Conservation (phyloP, 2,888 invertebrate genomes). For the Monochamus alternatus region DNA sequence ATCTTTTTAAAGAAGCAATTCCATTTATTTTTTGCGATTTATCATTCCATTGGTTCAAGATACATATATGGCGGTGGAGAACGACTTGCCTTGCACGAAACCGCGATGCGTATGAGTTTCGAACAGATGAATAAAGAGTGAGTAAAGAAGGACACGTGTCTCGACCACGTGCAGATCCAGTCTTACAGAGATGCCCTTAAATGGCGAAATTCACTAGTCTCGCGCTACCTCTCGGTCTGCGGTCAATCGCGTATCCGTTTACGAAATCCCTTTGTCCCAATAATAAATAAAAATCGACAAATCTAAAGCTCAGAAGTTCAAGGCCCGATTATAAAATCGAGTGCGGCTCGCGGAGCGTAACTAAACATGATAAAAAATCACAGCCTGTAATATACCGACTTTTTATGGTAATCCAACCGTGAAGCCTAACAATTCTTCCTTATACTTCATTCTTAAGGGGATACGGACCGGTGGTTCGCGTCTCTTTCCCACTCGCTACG, state of each 20-base stretch:
- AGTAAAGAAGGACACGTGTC: constrained; percentile 33
- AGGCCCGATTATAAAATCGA: constrained; percentile 54
- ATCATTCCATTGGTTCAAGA: too few species aligned
- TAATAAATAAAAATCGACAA: constrained; percentile 22
- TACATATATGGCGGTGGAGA: too few species aligned
- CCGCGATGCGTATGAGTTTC: not conserved
- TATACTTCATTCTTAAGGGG: constrained; percentile 40
- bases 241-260: constrained; percentile 27
- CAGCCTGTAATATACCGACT: constrained; percentile 49
- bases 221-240: not conserved
- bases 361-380: constrained; percentile 54
- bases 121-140: not conserved
- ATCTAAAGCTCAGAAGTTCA: constrained; percentile 47
- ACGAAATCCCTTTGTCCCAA: constrained; percentile 21
- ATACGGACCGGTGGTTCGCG: constrained; percentile 27
- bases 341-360: constrained; percentile 50
- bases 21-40: too few species aligned
- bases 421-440: constrained; percentile 44
- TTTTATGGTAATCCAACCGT: constrained; percentile 49
- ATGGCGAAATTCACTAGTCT: not conserved
- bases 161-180: constrained; percentile 24
- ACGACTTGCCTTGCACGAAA: not conserved
- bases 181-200: constrained; percentile 12
- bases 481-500: constrained; percentile 13
- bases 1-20: too few species aligned